These are phyloP conservation scores for Pelosia muscerda DNA, from an alignment of 2,888 invertebrate species.

Conservation along the genomic window DNA sequence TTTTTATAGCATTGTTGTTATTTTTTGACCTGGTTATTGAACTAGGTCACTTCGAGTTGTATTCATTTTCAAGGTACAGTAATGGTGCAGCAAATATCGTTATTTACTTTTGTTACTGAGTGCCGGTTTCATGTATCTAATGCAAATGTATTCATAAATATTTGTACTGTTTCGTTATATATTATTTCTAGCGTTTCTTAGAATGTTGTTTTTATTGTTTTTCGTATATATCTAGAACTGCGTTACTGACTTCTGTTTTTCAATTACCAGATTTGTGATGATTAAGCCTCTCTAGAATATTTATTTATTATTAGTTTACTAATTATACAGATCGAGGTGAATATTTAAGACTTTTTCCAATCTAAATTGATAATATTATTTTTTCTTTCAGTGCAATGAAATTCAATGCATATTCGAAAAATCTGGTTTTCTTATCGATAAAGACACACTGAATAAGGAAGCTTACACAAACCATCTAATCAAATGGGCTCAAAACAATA, in stretches of 20 bases:
- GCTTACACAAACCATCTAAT: constrained; percentile 69
- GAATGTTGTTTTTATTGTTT: neutral
- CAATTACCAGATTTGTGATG: too few species aligned
- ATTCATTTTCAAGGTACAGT: neutral
- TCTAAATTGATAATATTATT: too few species aligned
- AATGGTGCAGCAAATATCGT: neutral
- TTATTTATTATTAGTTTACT: too few species aligned
- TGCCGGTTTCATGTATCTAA: constrained; percentile 1
- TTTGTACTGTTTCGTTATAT: neutral
- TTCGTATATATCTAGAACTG: neutral
- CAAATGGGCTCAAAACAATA: constrained; percentile 68
- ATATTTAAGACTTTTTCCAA: too few species aligned
- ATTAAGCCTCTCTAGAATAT: too few species aligned
- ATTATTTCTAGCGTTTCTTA: neutral
- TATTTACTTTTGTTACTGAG: neutral
- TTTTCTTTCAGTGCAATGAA: constrained; percentile 72
- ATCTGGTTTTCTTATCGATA: constrained; percentile 74
- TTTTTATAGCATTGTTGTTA: neutral
- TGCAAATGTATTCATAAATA: neutral
- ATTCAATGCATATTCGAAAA: constrained; percentile 79
- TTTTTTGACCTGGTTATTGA: too few species aligned
- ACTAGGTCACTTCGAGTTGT: too few species aligned
- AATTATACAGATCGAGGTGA: too few species aligned
- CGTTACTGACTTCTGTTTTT: neutral
- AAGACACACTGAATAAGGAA: constrained; percentile 72